phyloP scores from a whole-genome alignment of 2,797 vertebrate species.

The Chiloscyllium punctatum region DNA sequence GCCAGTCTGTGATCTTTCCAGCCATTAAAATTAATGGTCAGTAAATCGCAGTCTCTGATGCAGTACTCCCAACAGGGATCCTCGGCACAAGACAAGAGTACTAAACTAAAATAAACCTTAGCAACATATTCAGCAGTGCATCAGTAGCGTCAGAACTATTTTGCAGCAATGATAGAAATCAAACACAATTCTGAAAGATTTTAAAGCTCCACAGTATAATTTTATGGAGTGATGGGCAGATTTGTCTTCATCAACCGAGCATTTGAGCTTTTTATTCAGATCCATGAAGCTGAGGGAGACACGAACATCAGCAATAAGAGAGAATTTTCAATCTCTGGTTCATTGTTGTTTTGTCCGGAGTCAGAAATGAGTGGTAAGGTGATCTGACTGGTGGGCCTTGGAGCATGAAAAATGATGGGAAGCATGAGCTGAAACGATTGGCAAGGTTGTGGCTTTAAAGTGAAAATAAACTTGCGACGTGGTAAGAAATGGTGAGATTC shows the following conservation, averaged over 20 bases:
- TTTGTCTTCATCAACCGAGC: not conserved
- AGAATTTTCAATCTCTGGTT: not conserved
- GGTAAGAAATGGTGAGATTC: not conserved
- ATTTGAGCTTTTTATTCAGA: not conserved
- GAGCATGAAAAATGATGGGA: not conserved
- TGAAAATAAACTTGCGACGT: not conserved
- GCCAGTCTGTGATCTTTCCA: not conserved
- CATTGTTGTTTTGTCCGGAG: not conserved
- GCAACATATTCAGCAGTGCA: not conserved
- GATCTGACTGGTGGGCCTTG: not conserved
- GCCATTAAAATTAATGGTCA: not conserved
- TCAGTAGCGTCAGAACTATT: no score
- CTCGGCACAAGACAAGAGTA: not conserved
- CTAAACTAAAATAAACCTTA: not conserved
- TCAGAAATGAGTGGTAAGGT: not conserved
- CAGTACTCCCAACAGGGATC: not conserved
- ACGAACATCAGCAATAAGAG: not conserved
- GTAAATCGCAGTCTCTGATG: not conserved
- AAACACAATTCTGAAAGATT: not conserved
- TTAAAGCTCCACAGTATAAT: not conserved
- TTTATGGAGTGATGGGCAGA: not conserved
- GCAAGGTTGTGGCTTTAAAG: not conserved
- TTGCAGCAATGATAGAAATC: not conserved
- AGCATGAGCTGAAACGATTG: not conserved
- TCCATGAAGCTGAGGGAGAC: not conserved